A percentile compares a stretch with the other conserved stretches of the same genome.
These are phyloP conservation scores for Zoanthus solanderi DNA, from an alignment of 92 coral and sea anemone genomes.

Conservation along the genomic window DNA sequence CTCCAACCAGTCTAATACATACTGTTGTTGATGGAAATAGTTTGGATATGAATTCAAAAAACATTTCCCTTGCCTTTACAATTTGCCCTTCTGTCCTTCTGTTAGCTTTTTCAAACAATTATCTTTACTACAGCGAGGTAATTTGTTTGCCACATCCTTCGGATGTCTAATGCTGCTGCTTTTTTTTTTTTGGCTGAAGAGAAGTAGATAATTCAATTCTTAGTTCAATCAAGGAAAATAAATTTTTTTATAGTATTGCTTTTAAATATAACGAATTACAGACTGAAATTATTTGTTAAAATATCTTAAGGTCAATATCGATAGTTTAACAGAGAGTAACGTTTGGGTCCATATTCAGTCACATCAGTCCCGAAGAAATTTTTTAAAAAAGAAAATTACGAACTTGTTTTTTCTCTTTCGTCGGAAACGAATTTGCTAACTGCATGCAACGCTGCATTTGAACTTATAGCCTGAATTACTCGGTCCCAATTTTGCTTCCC, in stretches of 20 bases:
- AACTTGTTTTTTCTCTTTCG: no score
- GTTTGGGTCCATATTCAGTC: no score
- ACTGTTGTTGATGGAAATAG: slow-evolving; percentile 59
- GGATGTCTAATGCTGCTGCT: slow-evolving; percentile 6
- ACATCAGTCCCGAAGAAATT: no score
- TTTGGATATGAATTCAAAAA: slow-evolving; percentile 44
- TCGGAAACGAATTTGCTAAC: no score
- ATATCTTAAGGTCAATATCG: neutral
- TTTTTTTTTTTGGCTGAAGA: slow-evolving; percentile 7
- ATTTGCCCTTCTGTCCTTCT: slow-evolving; percentile 31
- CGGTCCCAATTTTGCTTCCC: no score
- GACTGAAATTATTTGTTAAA: neutral
- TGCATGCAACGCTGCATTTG: no score
- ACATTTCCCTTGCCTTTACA: slow-evolving; percentile 51
- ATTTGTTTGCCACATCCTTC: neutral
- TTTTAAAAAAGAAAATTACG: no score
- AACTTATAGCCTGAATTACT: no score
- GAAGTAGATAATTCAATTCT: neutral
- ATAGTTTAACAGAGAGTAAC: no score
- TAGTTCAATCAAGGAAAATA: neutral
- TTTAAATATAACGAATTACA: neutral
- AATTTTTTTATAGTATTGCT: neutral
- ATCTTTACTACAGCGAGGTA: slow-evolving; percentile 1
- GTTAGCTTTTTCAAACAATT: neutral
- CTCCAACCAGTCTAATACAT: slow-evolving; percentile 67